A percentile compares a stretch with the other conserved stretches of the same genome.
These are phyloP conservation scores for Sebastes fasciatus DNA, from an alignment of 2,113 vertebrate species.

Conservation along the genomic window DNA sequence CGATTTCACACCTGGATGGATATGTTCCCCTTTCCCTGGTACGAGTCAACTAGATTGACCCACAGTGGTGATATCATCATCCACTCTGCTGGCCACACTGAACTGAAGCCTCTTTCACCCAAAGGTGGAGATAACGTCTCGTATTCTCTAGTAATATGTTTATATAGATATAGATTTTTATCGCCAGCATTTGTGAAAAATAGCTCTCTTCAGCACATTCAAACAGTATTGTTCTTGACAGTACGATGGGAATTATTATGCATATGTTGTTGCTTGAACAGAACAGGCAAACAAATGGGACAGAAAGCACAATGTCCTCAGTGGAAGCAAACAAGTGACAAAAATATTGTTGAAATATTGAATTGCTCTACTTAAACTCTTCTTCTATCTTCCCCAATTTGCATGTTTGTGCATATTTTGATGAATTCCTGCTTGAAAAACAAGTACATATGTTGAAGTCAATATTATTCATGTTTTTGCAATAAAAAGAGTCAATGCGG, in stretches of 20 bases:
- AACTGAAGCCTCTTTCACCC: conserved; percentile 1
- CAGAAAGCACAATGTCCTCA: not conserved
- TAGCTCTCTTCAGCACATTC: not conserved
- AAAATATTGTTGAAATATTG: too few species aligned
- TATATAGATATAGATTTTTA: not conserved
- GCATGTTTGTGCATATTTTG: not conserved
- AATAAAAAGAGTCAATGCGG: too few species aligned
- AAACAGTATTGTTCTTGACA: not conserved
- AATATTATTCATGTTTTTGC: not conserved
- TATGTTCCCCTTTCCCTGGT: conserved; percentile 18
- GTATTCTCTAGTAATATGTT: not conserved
- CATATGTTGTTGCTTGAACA: not conserved
- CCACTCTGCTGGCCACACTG: conserved; percentile 9
- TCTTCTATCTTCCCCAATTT: not conserved
- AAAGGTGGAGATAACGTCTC: not conserved
- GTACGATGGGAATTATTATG: not conserved
- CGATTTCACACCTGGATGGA: conserved; percentile 55
- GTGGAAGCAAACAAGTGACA: too few species aligned
- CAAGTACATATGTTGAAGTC: not conserved
- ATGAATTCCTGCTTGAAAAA: not conserved
- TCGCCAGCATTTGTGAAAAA: not conserved
- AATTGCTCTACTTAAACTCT: not conserved
- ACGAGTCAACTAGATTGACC: conserved; percentile 13
- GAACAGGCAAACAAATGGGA: too few species aligned
- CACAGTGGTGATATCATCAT: conserved; percentile 15